Evolutionary conservation across 2,113 vertebrate genomes (phyloP), one percentile per base, ranked within the genome.

Genomic region (Sylvietta virens): DNA sequence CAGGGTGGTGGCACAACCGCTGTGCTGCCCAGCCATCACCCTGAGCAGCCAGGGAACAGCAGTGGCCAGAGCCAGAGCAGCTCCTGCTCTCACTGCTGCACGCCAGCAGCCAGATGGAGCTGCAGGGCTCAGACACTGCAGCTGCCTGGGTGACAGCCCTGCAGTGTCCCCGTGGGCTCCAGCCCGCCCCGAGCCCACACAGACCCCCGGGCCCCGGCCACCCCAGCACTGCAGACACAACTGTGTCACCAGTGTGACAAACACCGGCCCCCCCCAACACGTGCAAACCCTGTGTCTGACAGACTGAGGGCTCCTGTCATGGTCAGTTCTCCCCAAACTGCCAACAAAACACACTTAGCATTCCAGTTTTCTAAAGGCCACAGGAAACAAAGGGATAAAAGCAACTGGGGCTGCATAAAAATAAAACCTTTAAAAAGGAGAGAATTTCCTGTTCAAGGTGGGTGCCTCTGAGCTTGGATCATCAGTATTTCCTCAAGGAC

Each of bases 401-500:
- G 74, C 76, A 79, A 81, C 19, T 1, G 1, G 22, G 54, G 40
- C 27, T 40, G 60, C 44, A 23, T 39, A 73, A 79, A 96, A 92
- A 94, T 65, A 90, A 81, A 93, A 72, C n/a, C n/a, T n/a, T n/a
- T n/a, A n/a, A n/a, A n/a, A n/a, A n/a, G n/a, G n/a, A n/a, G n/a
- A n/a, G n/a, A n/a, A 96, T 88, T 92, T 96, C 88, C 83, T 92
- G 87, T 81, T 91, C 81, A 81, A 94, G 82, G 83, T 88, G 88
- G 64, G 76, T 74, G 88, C 76, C 81, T 81, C 54, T 44, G 35
- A 86, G 82, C 83, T 90, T 54, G 90, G 54, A 83, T 77, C 39
- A 10, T 70, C 56, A 92, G 85, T 31, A 77, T 88, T 94, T 96
- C 76, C 90, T 83, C 72, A 83, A 77, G 82, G 73, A 69, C 54